Evolutionary conservation across 2,888 invertebrate genomes (phyloP).

Genomic region (Troides aeacus): DNA sequence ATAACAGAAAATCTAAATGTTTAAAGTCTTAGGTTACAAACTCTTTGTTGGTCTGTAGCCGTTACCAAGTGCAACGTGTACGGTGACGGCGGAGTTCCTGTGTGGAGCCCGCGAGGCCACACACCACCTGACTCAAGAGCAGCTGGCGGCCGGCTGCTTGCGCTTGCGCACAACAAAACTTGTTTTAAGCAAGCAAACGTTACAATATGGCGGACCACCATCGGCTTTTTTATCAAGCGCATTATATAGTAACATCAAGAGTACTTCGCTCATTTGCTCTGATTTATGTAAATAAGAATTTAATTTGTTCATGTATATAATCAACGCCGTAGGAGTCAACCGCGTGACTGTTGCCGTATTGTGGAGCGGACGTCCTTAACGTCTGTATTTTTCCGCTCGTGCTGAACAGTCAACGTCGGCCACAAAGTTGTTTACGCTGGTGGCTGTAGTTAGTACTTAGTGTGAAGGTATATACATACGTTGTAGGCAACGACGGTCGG

Average conservation of each 20-base stretch:
- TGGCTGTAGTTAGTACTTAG: constrained; percentile 45
- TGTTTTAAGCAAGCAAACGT: constrained; percentile 66
- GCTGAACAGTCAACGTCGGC: constrained; percentile 50
- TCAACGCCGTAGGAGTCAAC: constrained; percentile 50
- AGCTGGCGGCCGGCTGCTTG: constrained; percentile 72
- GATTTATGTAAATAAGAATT: constrained; percentile 8
- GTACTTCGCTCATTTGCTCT: neutral
- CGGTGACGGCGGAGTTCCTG: constrained; percentile 38
- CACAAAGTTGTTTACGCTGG: constrained; percentile 56
- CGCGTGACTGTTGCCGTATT: constrained; percentile 47
- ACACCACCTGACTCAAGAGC: constrained; percentile 72
- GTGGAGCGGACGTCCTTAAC: constrained; percentile 56
- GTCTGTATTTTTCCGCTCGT: constrained; percentile 64
- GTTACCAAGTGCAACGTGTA: constrained; percentile 33
- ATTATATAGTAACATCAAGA: constrained; percentile 1
- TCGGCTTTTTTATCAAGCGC: constrained; percentile 31
- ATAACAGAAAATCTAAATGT: neutral
- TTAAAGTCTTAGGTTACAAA: neutral
- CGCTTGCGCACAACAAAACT: constrained; percentile 69
- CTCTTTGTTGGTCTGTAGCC: neutral
- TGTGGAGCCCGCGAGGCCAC: constrained; percentile 61
- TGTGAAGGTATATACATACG: constrained; percentile 41
- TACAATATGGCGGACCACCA: constrained; percentile 67
- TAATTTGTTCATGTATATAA: neutral
- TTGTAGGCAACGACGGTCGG: constrained; percentile 64